Evolutionary conservation across 2,113 vertebrate genomes (phyloP), one percentile per base, ranked within the genome.

Genomic region (Hydrochoerus hydrochaeris): DNA sequence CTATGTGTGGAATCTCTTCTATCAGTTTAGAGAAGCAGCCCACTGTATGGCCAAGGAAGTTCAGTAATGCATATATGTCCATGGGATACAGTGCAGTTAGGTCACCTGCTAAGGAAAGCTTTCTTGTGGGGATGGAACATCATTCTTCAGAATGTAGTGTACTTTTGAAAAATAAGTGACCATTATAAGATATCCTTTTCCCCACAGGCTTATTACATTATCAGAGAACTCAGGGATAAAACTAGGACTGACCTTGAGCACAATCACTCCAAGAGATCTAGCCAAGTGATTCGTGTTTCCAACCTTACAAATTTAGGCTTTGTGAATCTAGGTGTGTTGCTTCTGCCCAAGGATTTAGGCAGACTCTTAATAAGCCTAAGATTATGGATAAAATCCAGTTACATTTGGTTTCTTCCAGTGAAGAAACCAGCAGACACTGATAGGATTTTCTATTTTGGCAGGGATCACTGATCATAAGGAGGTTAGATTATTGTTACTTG

Each of bases 1-100:
- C 20, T 12, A 32, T 1, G 22, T 0, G 2, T 14, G 3, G 62
- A 1, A 65, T 60, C 35, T 11, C 17, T 5, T 1, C 4, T 65
- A 71, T 20, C 52, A 19, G 0, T 22, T 65, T 67, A 26, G 41
- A 87, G 26, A 19, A 73, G 44, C 24, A 77, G 57, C n/a, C 12
- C 4, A 1, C 35, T 62, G 65, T 5, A 12, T 1, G 11, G 2
- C 22, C 22, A 82, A 46, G 28, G 52, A 88, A 54, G 28, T n/a
- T 38, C 60, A 80, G 69, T n/a, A 10, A 12, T 65, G 20, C 24
- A 13, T 11, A 32, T 14, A 5, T 44, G 8, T 8, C 13, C 0
- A 4, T 49, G 80, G 35, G 52, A 54, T 30, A 44, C 54, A 54
- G 54, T 77, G 24, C 20, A 58, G 8, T 14, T 22, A 32, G 75